Evolutionary conservation across 2,797 vertebrate species (phyloP).

Genomic region (Myotis findleyi): DNA sequence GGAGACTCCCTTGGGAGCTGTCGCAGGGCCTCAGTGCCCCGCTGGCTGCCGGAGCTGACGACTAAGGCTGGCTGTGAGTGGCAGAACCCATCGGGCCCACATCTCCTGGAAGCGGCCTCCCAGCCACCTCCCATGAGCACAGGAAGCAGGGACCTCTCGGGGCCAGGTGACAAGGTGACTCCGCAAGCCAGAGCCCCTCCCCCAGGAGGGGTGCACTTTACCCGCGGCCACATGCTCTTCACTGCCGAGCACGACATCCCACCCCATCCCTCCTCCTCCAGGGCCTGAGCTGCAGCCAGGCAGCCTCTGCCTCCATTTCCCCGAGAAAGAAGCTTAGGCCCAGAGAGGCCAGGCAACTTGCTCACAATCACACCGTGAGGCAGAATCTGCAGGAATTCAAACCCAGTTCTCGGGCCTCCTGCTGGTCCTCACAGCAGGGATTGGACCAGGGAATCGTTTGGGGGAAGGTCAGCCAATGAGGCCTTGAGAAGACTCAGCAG

Average conservation of each 20-base stretch:
- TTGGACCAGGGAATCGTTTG: neutral
- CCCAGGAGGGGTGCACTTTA: neutral
- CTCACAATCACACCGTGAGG: neutral
- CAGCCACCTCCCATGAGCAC: neutral
- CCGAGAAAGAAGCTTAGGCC: neutral
- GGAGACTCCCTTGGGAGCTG: neutral
- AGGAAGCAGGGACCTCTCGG: neutral
- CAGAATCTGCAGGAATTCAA: neutral
- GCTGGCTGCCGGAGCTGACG: neutral
- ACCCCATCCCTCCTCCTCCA: neutral
- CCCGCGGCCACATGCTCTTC: neutral
- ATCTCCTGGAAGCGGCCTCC: neutral
- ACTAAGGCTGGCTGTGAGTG: neutral
- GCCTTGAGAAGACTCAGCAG: neutral
- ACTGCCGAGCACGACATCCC: neutral
- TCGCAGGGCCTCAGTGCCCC: neutral
- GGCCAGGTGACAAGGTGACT: neutral
- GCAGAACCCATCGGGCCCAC: neutral
- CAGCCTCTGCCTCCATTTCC: neutral
- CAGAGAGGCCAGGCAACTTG: neutral
- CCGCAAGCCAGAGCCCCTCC: neutral
- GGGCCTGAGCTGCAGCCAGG: neutral
- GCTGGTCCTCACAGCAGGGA: neutral
- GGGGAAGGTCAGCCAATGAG: neutral
- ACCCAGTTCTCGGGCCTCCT: neutral